Percentiles rank a stretch among this genome's conserved stretches.
Conservation (phyloP, 2,888 invertebrate genomes). For the Escarpia spicata region DNA sequence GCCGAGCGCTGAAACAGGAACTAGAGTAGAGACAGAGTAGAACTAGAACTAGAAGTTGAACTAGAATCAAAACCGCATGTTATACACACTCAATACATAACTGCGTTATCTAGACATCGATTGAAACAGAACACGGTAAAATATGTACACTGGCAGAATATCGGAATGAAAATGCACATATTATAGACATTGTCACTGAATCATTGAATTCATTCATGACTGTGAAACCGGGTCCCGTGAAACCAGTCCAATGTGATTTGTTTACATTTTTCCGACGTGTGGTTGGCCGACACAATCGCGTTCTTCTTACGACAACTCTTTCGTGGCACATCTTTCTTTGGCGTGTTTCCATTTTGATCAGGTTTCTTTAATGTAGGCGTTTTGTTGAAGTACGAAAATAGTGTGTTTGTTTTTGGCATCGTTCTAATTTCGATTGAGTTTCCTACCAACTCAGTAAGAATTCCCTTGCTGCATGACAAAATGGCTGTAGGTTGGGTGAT, state of each 20-base stretch:
- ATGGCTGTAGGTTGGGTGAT: neutral
- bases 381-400: conserved; percentile 34
- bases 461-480: neutral
- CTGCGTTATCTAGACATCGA: neutral
- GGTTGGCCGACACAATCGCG: neutral
- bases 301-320: neutral
- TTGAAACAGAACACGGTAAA: neutral
- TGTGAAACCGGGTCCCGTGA: too few species aligned
- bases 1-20: too few species aligned
- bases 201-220: too few species aligned
- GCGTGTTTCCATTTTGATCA: conserved; percentile 24
- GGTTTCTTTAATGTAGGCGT: conserved; percentile 28
- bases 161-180: neutral
- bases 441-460: neutral
- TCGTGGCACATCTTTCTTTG: conserved; percentile 18
- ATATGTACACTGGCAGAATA: neutral
- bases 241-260: neutral
- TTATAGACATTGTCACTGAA: neutral
- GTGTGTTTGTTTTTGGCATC: conserved; percentile 28
- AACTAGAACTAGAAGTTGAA: neutral
- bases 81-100: neutral
- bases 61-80: neutral
- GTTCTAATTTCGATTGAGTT: neutral
- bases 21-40: too few species aligned
- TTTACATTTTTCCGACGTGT: neutral